Percentiles rank a stretch among this genome's conserved stretches.
These are phyloP conservation scores for Ennomos erosarius DNA, from an alignment of 2,888 invertebrate species.

Conservation along the genomic window DNA sequence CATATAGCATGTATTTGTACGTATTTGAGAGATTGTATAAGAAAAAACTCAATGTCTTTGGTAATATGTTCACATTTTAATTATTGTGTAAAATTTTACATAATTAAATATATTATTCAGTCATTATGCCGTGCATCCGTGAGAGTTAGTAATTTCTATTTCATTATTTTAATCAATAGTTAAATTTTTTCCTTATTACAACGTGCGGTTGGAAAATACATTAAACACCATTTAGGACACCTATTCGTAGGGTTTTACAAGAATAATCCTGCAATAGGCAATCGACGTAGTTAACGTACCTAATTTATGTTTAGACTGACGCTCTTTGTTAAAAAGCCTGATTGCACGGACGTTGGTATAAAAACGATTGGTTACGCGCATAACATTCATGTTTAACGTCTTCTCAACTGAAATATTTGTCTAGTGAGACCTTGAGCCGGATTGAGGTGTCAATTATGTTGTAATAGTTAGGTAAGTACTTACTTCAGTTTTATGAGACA, in stretches of 20 bases:
- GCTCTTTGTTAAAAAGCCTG: too few species aligned
- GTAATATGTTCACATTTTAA: slow-evolving; percentile 56
- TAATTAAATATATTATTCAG: not conserved
- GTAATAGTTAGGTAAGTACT: not conserved
- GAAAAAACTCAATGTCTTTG: slow-evolving; percentile 53
- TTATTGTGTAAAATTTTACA: not conserved
- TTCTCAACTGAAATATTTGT: slow-evolving; percentile 16
- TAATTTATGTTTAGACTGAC: not conserved
- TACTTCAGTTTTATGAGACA: too few species aligned
- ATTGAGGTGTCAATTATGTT: slow-evolving; percentile 17
- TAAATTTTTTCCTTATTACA: too few species aligned
- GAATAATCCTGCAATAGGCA: not conserved
- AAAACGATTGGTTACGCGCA: slow-evolving; percentile 10
- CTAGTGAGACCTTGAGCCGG: slow-evolving; percentile 14
- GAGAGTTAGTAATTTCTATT: too few species aligned
- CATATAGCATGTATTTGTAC: slow-evolving; percentile 61
- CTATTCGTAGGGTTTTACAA: too few species aligned
- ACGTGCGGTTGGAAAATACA: too few species aligned
- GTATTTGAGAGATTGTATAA: slow-evolving; percentile 54
- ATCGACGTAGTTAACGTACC: not conserved
- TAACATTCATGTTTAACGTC: slow-evolving; percentile 3
- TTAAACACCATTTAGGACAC: too few species aligned
- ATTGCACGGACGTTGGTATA: not conserved
- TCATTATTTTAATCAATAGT: too few species aligned
- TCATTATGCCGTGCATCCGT: too few species aligned